Evolutionary conservation across 2,113 vertebrate species (phyloP), one percentile per base, ranked within the genome.

Genomic region (Rhea pennata): DNA sequence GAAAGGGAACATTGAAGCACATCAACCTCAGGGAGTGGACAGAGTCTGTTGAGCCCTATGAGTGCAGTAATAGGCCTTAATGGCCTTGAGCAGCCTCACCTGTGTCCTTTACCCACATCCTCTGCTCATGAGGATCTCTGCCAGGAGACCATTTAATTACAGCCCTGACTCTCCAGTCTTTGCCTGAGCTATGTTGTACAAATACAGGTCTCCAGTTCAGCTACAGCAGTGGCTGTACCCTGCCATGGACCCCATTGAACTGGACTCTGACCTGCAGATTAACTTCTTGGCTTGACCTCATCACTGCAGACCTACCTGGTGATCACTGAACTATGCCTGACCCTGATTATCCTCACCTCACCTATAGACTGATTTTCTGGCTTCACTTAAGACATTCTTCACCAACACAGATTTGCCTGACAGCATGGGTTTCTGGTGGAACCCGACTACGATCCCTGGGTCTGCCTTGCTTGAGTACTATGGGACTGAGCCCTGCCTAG

Each of bases 31-130:
- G 4, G 21, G 50, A 31, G 10, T 22, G 65, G 46, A 39, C 27
- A 70, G 14, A 31, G 3, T 17, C 4, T 50, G 26, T 64, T 74
- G 33, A 69, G 8, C 9, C 31, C 46, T 10, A 71, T 48, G 3
- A 50, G 54, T 15, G 27, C 14, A 29, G 14, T 8, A 59, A 5
- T 2, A 83, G 4, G 39, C 3, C 33, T 77, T 23, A 66, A 36
- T 26, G 15, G 4, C 9, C 20, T 4, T 36, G 24, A 62, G 8
- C 22, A 62, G 23, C 20, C 15, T 54, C 9, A 40, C 1, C 6
- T 53, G 39, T 5, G 2, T 1, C 2, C 6, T 7, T 6, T 5
- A 54, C 21, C 14, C 15, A 74, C 15, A 27, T 6, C 6, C 17
- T 64, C 50, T 72, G 2, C n/a, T 26, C 16, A 78, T 40, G 14